Conservation (phyloP, 2,113 vertebrate genomes). For the Podarcis muralis region DNA sequence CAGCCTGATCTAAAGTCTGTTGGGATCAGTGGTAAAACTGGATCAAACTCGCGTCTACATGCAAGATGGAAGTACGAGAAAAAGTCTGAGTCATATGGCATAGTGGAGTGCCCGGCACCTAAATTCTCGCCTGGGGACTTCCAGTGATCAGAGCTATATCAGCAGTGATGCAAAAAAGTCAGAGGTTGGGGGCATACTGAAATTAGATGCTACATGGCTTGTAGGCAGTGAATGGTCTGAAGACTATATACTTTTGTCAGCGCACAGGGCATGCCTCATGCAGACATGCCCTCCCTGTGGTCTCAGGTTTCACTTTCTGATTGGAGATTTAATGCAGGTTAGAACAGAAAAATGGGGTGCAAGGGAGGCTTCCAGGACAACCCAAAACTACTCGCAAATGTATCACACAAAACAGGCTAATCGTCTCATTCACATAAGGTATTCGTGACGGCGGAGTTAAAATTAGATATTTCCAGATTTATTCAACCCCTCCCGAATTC, state of each 20-base stretch:
- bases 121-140: neutral
- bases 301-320: neutral
- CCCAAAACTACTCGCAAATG: neutral
- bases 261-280: too few species aligned
- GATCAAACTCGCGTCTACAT: neutral
- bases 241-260: neutral
- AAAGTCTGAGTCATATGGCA: neutral
- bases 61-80: neutral
- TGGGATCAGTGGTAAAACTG: neutral
- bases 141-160: neutral
- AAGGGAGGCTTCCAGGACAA: neutral
- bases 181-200: neutral
- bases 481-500: neutral
- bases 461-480: neutral
- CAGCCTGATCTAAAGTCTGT: neutral
- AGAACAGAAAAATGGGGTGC: neutral
- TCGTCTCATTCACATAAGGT: neutral
- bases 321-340: neutral
- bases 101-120: neutral
- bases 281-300: neutral
- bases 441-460: conserved; percentile 25
- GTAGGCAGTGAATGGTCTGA: neutral
- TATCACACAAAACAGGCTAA: neutral
- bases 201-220: neutral
- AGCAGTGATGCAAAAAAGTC: neutral